A percentile compares a stretch with the other conserved stretches of the same genome.
phyloP scores from a whole-genome alignment of 2,888 invertebrate genomes.

The Rotaria socialis region DNA sequence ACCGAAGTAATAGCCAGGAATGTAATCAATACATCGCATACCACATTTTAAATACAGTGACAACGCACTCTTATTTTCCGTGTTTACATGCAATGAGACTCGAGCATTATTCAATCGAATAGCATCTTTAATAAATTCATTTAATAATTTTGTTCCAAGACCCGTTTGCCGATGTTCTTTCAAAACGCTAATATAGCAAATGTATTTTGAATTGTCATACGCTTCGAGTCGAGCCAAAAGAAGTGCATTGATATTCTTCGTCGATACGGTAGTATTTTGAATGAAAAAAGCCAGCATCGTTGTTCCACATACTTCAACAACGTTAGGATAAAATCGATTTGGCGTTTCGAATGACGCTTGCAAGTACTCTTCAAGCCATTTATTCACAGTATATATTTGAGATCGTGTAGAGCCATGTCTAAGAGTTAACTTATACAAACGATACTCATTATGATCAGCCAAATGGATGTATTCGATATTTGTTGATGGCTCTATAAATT shows the following conservation, averaged over 20 bases:
- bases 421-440: not conserved
- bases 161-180: not conserved
- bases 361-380: not conserved
- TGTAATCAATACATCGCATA: not conserved
- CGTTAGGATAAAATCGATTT: not conserved
- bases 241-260: not conserved
- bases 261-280: not conserved
- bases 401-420: not conserved
- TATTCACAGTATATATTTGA: not conserved
- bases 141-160: not conserved
- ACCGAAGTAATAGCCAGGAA: not conserved
- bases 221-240: not conserved
- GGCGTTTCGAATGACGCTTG: not conserved
- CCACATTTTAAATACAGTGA: slow-evolving; percentile 12
- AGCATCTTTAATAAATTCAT: not conserved
- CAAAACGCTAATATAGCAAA: not conserved
- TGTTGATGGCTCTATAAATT: not conserved
- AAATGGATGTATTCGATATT: not conserved
- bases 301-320: not conserved
- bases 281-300: not conserved
- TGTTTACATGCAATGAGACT: slow-evolving; percentile 7
- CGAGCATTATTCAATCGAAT: not conserved
- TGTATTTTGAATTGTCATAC: not conserved
- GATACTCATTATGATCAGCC: not conserved
- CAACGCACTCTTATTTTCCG: not conserved